Percentiles rank a stretch among this genome's conserved stretches.
Conservation (phyloP, 2,797 vertebrate genomes). For the Halcyon leucocephala region DNA sequence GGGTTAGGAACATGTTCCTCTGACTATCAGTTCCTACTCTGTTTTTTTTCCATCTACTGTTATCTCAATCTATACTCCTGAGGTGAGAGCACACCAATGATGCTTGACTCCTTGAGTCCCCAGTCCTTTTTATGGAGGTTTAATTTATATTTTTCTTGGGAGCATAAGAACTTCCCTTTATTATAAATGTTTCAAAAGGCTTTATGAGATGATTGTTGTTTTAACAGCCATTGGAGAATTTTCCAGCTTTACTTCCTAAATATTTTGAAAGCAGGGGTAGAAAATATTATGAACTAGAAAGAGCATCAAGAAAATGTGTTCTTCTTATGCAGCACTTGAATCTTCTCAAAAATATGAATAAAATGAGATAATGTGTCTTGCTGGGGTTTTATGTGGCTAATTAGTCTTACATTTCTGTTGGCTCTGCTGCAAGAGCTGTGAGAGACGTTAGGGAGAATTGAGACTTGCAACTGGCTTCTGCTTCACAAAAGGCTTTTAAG, state of each 20-base stretch:
- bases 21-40: not conserved
- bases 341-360: not conserved
- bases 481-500: not conserved
- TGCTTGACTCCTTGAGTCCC: not conserved
- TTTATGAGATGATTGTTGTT: not conserved
- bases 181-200: not conserved
- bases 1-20: not conserved
- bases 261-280: not conserved
- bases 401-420: not conserved
- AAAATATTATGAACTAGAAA: not conserved
- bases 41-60: not conserved
- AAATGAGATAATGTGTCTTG: not conserved
- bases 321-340: not conserved
- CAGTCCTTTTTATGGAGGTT: not conserved
- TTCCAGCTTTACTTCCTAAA: not conserved
- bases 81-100: not conserved
- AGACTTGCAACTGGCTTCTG: not conserved
- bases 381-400: not conserved
- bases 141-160: accelerated
- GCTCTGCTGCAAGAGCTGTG: not conserved
- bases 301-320: not conserved
- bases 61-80: not conserved
- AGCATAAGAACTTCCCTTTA: not conserved
- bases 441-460: not conserved
- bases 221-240: not conserved